Conservation (phyloP, 2,113 vertebrate genomes). For the Megaleporinus macrocephalus region DNA sequence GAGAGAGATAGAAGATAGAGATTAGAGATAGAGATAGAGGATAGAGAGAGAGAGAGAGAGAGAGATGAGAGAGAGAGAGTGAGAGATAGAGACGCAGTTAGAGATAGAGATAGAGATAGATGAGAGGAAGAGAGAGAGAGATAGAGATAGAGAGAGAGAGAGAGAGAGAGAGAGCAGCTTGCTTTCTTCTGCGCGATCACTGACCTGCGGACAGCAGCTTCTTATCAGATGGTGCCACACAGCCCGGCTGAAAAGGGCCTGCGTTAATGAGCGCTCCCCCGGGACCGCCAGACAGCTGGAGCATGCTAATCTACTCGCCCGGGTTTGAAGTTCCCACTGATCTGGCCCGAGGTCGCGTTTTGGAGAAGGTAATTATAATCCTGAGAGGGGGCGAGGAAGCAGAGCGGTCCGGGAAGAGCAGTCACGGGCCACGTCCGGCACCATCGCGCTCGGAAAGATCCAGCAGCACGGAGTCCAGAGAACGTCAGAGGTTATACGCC, state of each 20-base stretch:
- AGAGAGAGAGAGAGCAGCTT: slow-evolving; percentile 26
- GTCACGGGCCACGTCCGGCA: slow-evolving; percentile 29
- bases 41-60: too few species aligned
- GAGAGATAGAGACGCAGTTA: too few species aligned
- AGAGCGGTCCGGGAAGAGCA: slow-evolving; percentile 4
- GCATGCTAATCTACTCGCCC: slow-evolving; percentile 43
- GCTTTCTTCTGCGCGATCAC: slow-evolving; percentile 19
- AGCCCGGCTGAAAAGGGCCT: slow-evolving; percentile 28
- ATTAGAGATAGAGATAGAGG: too few species aligned
- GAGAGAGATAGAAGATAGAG: too few species aligned
- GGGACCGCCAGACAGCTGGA: slow-evolving; percentile 15
- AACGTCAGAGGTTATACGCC: not conserved
- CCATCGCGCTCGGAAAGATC: not conserved
- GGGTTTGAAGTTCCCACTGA: not conserved
- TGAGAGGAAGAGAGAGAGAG: not conserved
- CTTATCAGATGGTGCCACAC: slow-evolving; percentile 44
- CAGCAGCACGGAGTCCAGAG: not conserved
- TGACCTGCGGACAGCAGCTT: slow-evolving; percentile 31
- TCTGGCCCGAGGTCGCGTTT: slow-evolving; percentile 28
- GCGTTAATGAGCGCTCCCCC: slow-evolving; percentile 43
- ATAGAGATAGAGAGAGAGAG: not conserved
- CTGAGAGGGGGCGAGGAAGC: slow-evolving; percentile 1
- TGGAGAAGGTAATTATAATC: slow-evolving; percentile 30
- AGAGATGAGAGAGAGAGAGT: too few species aligned
- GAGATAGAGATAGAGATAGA: too few species aligned